A percentile compares a stretch with the other conserved stretches of the same genome.
These are phyloP conservation scores for Rhinolophus ferrumequinum DNA, from an alignment of 2,113 vertebrate genomes.

Conservation along the genomic window DNA sequence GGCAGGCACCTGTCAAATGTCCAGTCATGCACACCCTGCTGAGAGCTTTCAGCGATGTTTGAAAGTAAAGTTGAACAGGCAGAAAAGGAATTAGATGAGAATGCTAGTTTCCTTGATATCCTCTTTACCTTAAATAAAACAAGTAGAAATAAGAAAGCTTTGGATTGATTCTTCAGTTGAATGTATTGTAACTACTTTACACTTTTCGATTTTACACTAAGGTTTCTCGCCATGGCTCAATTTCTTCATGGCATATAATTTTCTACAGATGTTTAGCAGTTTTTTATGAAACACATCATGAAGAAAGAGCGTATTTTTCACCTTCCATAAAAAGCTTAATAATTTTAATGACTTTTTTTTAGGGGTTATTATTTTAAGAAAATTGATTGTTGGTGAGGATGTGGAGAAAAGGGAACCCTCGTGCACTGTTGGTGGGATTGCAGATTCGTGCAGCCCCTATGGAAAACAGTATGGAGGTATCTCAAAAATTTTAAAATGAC, in stretches of 20 bases:
- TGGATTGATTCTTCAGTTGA: not conserved
- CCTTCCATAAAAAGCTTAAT: not conserved
- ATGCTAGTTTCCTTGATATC: not conserved
- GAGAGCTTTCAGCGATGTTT: conserved; percentile 58
- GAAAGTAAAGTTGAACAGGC: conserved; percentile 35
- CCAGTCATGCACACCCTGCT: conserved; percentile 58
- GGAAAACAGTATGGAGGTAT: no score
- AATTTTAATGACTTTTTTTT: not conserved
- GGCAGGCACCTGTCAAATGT: conserved; percentile 69
- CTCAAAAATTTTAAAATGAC: no score
- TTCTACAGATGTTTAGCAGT: not conserved
- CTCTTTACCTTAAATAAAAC: not conserved
- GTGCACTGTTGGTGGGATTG: no score
- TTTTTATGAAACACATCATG: not conserved
- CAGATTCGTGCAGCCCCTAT: no score
- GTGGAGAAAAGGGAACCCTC: no score
- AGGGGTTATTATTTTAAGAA: no score
- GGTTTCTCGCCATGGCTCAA: not conserved
- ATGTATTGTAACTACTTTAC: not conserved
- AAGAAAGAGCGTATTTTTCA: not conserved
- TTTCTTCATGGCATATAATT: not conserved
- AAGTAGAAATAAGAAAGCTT: not conserved
- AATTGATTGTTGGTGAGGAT: no score
- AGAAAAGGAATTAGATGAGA: conserved; percentile 56
- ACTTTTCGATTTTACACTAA: not conserved